Evolutionary conservation across 2,113 vertebrate species (phyloP).

Genomic region (Sterrhoptilus dennistouni): DNA sequence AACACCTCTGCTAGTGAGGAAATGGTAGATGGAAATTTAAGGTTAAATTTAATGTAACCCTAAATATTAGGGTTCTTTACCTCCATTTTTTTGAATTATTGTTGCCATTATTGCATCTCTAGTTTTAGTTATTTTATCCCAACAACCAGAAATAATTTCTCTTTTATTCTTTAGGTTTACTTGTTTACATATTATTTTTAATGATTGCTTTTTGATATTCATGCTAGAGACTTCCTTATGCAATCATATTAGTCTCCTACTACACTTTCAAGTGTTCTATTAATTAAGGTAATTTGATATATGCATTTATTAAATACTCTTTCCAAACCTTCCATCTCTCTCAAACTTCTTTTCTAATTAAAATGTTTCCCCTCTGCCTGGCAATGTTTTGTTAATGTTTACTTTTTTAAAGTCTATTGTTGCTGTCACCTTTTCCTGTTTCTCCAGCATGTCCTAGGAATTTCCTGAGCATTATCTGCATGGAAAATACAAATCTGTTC

Average conservation of each 20-base stretch:
- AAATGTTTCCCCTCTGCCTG: background rate
- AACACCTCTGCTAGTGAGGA: background rate
- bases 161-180: background rate
- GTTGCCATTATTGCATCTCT: background rate
- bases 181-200: background rate
- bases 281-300: slow-evolving; percentile 40
- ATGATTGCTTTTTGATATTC: background rate
- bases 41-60: background rate
- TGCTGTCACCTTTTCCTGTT: background rate
- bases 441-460: background rate
- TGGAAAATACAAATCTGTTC: background rate
- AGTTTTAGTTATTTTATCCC: background rate
- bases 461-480: background rate
- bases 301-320: background rate
- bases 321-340: background rate
- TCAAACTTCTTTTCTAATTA: background rate
- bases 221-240: background rate
- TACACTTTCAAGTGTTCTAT: background rate
- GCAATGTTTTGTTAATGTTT: slow-evolving; percentile 1
- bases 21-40: background rate
- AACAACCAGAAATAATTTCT: background rate
- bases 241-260: background rate
- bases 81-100: background rate
- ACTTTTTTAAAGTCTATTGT: background rate
- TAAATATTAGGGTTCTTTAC: background rate